Evolutionary conservation across 92 coral and sea anemone species (phyloP).

Genomic region (Porites rus): DNA sequence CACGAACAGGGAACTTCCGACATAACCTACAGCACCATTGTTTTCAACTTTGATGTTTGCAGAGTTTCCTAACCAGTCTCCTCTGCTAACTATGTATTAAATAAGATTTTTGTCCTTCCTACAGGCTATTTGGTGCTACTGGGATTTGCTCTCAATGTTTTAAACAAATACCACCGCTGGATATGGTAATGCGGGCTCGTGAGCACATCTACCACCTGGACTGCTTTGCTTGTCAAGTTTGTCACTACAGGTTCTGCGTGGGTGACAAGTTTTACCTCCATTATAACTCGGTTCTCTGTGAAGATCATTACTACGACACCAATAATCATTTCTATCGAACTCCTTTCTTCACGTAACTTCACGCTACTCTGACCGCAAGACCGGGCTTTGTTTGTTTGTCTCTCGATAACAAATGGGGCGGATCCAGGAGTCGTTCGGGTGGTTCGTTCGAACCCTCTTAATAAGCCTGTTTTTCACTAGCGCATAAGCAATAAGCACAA

Average conservation of each 20-base stretch:
- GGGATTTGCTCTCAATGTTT: conserved; percentile 82
- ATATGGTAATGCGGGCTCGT: conserved; percentile 89
- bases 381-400: too few relatives aligned
- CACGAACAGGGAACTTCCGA: too few relatives aligned
- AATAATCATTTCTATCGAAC: neutral
- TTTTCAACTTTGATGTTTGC: too few relatives aligned
- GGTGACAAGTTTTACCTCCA: conserved; percentile 85
- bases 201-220: conserved; percentile 79
- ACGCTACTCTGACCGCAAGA: too few relatives aligned
- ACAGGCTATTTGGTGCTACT: conserved; percentile 79
- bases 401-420: too few relatives aligned
- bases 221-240: conserved; percentile 85
- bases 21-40: too few relatives aligned
- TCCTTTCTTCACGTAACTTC: conserved; percentile 13
- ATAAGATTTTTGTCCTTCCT: neutral
- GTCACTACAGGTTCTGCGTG: conserved; percentile 82
- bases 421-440: too few relatives aligned
- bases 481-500: too few relatives aligned
- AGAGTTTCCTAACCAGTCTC: too few relatives aligned
- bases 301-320: conserved; percentile 73
- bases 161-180: conserved; percentile 83
- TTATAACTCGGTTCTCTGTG: conserved; percentile 77
- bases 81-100: too few relatives aligned
- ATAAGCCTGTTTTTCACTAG: too few relatives aligned
- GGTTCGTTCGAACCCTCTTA: too few relatives aligned